A percentile compares a stretch with the other conserved stretches of the same genome.
These are phyloP conservation scores for Timema cristinae DNA, from an alignment of 2,888 invertebrate genomes.

Conservation along the genomic window DNA sequence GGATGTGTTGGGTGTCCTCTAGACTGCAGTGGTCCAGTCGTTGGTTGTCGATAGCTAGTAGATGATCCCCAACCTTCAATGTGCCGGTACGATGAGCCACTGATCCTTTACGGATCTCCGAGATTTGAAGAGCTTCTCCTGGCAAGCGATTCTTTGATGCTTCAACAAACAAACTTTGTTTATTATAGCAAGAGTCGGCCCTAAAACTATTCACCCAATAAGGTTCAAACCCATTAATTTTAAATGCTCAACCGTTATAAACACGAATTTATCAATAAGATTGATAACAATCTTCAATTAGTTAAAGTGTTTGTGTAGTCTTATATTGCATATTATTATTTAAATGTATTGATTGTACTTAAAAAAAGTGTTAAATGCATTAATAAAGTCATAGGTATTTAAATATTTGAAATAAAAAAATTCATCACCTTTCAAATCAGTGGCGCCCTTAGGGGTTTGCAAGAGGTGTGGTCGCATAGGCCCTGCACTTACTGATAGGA, in stretches of 20 bases:
- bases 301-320: too few species aligned
- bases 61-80: constrained; percentile 77
- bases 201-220: too few species aligned
- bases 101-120: constrained; percentile 85
- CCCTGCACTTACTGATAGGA: too few species aligned
- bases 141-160: constrained; percentile 46
- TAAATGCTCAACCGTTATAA: background rate
- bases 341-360: background rate
- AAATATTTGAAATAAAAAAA: too few species aligned
- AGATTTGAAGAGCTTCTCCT: constrained; percentile 54
- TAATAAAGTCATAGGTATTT: too few species aligned
- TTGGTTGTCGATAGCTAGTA: constrained; percentile 83
- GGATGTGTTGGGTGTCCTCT: constrained; percentile 51
- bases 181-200: too few species aligned
- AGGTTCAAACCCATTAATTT: background rate
- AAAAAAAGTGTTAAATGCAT: too few species aligned
- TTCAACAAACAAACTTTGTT: constrained; percentile 31
- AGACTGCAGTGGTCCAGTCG: constrained; percentile 66
- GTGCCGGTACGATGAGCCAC: constrained; percentile 87
- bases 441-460: too few species aligned
- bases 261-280: too few species aligned
- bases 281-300: too few species aligned
- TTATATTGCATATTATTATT: background rate
- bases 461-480: too few species aligned
- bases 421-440: too few species aligned